Evolutionary conservation across 2,797 vertebrate genomes (phyloP), one percentile per base, ranked within the genome.

Genomic region (Karalla daura): DNA sequence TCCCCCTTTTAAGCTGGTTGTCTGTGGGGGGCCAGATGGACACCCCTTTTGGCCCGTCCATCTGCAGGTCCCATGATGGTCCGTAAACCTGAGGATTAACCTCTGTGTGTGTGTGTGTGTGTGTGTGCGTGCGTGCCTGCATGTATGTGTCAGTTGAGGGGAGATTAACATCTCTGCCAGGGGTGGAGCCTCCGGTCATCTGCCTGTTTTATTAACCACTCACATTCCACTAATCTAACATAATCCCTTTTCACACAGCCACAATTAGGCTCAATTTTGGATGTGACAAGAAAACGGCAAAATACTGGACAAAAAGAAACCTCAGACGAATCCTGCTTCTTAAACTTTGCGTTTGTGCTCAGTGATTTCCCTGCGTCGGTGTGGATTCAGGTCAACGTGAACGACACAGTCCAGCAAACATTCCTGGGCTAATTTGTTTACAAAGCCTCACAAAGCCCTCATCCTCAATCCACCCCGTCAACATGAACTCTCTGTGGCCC

Each of bases 151-250:
- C 35, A 13, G 37, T 50, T 68, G 70, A 27, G 17, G 69, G 28
- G 59, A 85, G 89, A 91, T 91, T 90, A 89, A 78, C 67, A 11
- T 80, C 65, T 35, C 71, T 54, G 66, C 78, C 62, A 81, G 76
- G 50, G 83, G 66, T 20, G 36, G 62, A 89, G 76, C 72, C 78
- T 81, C 81, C 41, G 66, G 86, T 92, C 88, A 90, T 90, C 88
- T 91, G 91, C 85, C 83, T 80, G 86, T 89, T 91, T 91, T 88
- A 90, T 93, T 92, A 93, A 91, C 90, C 90, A 86, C 89, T 90
- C 87, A 88, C 82, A 92, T 91, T 89, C 88, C 88, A 78, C 85
- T 92, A 94, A 93, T 92, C 91, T 92, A 85, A 76, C 70, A 64
- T 87, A 93, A 94, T 93, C 89, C 74, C 45, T 79, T 88, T 91